Evolutionary conservation across 2,113 vertebrate genomes (phyloP).

Genomic region (Proterorhinus semilunaris): DNA sequence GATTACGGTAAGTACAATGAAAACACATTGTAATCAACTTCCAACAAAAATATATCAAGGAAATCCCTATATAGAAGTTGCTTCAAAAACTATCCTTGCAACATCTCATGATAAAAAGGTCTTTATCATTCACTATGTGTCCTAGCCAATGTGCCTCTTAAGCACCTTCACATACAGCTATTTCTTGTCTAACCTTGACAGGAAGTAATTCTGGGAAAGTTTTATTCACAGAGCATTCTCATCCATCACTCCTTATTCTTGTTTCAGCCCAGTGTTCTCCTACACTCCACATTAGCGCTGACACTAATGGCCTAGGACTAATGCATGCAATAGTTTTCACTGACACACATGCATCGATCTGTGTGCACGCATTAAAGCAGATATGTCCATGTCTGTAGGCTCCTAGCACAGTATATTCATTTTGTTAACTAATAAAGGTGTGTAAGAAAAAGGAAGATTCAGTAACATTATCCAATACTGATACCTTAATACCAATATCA

Average conservation of each 20-base stretch:
- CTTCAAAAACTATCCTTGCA: not conserved
- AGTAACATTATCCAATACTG: too few relatives aligned
- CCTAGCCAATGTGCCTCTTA: not conserved
- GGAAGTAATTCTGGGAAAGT: not conserved
- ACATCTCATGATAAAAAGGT: not conserved
- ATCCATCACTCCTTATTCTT: slow-evolving; percentile 10
- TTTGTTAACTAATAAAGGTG: too few relatives aligned
- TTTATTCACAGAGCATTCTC: slow-evolving; percentile 4
- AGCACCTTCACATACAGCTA: not conserved
- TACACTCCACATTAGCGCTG: slow-evolving; percentile 5
- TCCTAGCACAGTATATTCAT: not conserved
- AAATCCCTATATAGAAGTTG: too few relatives aligned
- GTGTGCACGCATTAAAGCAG: slow-evolving; percentile 20
- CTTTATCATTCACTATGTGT: not conserved
- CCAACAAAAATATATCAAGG: too few relatives aligned
- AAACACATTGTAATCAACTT: not conserved
- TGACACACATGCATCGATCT: slow-evolving; percentile 32
- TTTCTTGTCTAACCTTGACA: slow-evolving; percentile 14
- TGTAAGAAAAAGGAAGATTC: too few relatives aligned
- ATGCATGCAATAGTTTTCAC: slow-evolving; percentile 24
- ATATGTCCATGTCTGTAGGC: slow-evolving; percentile 1
- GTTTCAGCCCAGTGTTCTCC: slow-evolving; percentile 20
- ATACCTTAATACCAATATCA: too few relatives aligned
- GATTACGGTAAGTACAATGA: too few relatives aligned
- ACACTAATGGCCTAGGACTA: slow-evolving; percentile 26